Evolutionary conservation across 2,888 invertebrate species (phyloP).

Genomic region (Azorinus chamasolen): DNA sequence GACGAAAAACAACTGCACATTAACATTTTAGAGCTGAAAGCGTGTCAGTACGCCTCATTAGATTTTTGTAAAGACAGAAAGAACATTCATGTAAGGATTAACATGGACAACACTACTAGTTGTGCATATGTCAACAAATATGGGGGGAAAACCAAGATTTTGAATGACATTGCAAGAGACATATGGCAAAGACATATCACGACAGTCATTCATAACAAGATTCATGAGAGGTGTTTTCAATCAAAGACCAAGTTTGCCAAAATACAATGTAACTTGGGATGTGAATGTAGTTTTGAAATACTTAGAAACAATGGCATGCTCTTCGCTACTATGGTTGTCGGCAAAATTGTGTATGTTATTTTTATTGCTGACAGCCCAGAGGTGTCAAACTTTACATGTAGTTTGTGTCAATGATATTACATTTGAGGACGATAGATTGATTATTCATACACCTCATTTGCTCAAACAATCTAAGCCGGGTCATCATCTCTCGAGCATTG

Average conservation of each 20-base stretch:
- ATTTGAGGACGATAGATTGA: not conserved
- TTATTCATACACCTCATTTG: not conserved
- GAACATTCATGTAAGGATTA: too few species aligned
- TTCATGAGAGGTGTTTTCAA: constrained; percentile 10
- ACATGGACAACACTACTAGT: too few species aligned
- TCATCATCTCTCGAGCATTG: not conserved
- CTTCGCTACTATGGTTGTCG: not conserved
- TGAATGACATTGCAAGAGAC: too few species aligned
- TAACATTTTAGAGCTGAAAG: too few species aligned
- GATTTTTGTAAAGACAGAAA: too few species aligned
- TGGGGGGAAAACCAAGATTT: too few species aligned
- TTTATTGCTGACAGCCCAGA: not conserved
- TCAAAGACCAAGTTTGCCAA: not conserved
- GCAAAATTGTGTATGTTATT: constrained; percentile 5
- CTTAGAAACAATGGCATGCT: not conserved
- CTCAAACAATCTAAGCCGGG: constrained; percentile 6
- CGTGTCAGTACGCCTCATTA: too few species aligned
- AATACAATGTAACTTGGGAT: constrained; percentile 2
- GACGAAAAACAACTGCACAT: too few species aligned
- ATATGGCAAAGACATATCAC: too few species aligned
- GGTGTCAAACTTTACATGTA: constrained; percentile 9
- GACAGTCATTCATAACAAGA: not conserved
- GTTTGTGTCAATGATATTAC: not conserved
- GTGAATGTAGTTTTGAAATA: not conserved
- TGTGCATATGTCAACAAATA: too few species aligned